Evolutionary conservation across 2,888 invertebrate species (phyloP).

Genomic region (Cataglyphis albicans): DNA sequence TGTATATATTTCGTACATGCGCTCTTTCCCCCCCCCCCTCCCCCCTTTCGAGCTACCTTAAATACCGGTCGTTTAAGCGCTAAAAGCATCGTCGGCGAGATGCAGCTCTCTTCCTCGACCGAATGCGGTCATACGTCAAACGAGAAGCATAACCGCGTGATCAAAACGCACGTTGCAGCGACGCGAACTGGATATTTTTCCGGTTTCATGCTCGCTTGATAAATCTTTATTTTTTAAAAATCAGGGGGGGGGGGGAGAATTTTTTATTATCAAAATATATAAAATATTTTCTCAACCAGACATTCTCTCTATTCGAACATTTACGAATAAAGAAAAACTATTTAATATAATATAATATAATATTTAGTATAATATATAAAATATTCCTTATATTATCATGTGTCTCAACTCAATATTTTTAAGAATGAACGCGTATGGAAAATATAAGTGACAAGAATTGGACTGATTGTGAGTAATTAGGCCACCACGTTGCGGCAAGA

Average conservation of each 20-base stretch:
- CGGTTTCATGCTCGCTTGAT: neutral
- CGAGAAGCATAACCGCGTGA: neutral
- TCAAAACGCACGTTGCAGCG: neutral
- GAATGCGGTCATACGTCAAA: neutral
- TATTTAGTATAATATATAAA: neutral
- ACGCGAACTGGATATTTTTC: neutral
- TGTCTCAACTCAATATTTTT: neutral
- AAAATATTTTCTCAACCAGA: neutral
- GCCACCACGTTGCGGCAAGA: conserved; percentile 11
- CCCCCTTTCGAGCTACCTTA: conserved; percentile 55
- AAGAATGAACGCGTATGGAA: neutral
- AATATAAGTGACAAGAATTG: conserved; percentile 30
- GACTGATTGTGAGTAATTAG: conserved; percentile 16
- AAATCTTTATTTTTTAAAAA: neutral
- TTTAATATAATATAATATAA: too few relatives aligned
- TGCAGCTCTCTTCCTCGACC: conserved; percentile 8
- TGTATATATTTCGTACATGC: conserved; percentile 66
- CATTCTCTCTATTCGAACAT: neutral
- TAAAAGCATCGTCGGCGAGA: conserved; percentile 34
- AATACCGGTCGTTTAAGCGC: conserved; percentile 57
- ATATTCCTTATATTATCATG: neutral
- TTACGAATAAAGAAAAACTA: neutral
- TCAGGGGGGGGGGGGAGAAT: too few relatives aligned
- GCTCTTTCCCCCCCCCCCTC: conserved; percentile 31
- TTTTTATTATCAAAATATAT: neutral